Base-by-base conservation (phyloP, 2,113 vertebrate species). In the Ictalurus furcatus region DNA sequence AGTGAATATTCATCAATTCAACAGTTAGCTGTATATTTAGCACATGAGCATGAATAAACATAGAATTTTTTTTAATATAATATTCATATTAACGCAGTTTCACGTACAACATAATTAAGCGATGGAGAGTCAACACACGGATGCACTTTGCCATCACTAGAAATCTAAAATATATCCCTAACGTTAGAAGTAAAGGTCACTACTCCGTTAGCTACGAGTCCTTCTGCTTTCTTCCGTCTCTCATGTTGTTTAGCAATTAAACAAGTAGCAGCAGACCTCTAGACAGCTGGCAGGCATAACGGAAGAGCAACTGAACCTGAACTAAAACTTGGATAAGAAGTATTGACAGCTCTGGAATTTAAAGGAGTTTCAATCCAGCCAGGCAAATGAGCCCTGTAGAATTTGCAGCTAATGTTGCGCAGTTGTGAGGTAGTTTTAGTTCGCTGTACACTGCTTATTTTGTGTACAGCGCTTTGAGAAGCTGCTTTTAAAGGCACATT, bases 241-340 rank as follows among this genome's bases (percentile, higher is more conserved):
- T 56, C 8, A 16, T 4, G 30, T 81, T 19, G 52, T 14, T 58
- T 19, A 30, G 52, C 52, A 30, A 34, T 58, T 30, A 81, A 58
- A 56, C 19, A 30, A 81, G 79, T 48, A 56, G 54, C 79, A 56
- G 3, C 9, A 58, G 79, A 21, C 7, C 56, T 28, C n/a, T 54
- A 14, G 21, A 59, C 56, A 23, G 81, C 11, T 61, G 56, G 30
- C 81, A 40, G 13, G 56, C 30, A 61, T 40, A 83, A 61, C 0
- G 58, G 17, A 37, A 83, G 3, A 82, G 54, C 80, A 37, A 34
- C 79, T 61, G 58, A 83, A 83, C 81, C 81, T 61, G 81, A 83
- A 82, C 79, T 82, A 30, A 58, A 82, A 59, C 79, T 12, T 37
- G 79, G 21, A 54, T 52, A 52, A 80, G 78, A 81, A 25, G 34